Evolutionary conservation across 2,113 vertebrate genomes (phyloP).

Genomic region (Podarcis cretensis): DNA sequence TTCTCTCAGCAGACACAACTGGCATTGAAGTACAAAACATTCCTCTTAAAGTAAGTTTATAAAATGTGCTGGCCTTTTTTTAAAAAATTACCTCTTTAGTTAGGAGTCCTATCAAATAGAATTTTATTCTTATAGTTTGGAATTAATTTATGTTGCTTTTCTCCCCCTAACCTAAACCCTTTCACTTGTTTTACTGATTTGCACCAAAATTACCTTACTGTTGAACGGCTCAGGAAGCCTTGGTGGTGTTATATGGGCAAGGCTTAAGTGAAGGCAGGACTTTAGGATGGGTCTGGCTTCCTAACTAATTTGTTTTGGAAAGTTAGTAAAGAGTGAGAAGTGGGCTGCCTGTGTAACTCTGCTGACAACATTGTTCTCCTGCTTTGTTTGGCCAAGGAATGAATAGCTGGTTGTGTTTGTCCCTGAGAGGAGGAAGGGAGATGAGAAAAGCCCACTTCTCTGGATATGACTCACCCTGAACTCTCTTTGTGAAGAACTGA

Average conservation of each 20-base stretch:
- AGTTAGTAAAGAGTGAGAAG: constrained; percentile 72
- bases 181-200: constrained; percentile 56
- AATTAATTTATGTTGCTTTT: background rate
- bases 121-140: background rate
- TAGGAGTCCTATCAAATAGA: background rate
- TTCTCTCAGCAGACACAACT: background rate
- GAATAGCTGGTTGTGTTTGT: constrained; percentile 66
- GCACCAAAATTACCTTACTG: constrained; percentile 71
- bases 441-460: background rate
- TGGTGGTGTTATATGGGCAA: constrained; percentile 43
- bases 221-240: constrained; percentile 47
- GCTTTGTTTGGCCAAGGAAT: constrained; percentile 69
- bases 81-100: background rate
- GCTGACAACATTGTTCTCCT: constrained; percentile 71
- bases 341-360: constrained; percentile 72
- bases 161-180: background rate
- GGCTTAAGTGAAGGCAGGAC: constrained; percentile 47
- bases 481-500: background rate
- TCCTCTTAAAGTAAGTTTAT: background rate
- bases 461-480: constrained; percentile 8
- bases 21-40: background rate
- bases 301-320: background rate
- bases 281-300: background rate
- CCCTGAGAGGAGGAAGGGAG: background rate
- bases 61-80: background rate